These are phyloP conservation scores for Hippocampus barbouri DNA, from an alignment of 2,113 vertebrate genomes.

Conservation along the genomic window DNA sequence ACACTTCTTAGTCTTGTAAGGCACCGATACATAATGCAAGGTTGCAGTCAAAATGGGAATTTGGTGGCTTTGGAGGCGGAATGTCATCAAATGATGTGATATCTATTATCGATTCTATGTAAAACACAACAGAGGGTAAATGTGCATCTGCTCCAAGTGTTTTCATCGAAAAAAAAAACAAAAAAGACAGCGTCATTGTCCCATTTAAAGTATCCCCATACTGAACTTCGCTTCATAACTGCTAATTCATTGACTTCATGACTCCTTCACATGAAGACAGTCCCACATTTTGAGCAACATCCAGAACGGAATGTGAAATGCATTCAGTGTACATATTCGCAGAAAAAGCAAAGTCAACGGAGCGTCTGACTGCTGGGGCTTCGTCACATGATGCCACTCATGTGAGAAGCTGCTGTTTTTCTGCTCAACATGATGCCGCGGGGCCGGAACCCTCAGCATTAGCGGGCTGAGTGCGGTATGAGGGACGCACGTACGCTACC, in stretches of 20 bases:
- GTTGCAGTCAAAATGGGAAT: no score
- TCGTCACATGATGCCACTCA: constrained; percentile 73
- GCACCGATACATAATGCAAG: no score
- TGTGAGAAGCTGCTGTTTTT: constrained; percentile 76
- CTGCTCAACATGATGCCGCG: constrained; percentile 55
- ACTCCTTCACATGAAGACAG: not conserved
- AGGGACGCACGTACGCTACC: not conserved
- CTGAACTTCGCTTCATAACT: not conserved
- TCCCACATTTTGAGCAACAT: not conserved
- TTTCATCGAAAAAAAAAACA: no score
- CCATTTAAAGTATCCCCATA: not conserved
- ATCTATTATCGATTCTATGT: no score
- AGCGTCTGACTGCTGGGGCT: constrained; percentile 52
- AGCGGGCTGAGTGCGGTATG: constrained; percentile 8
- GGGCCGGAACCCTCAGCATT: constrained; percentile 6
- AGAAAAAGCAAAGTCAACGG: constrained; percentile 26
- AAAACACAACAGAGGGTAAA: no score
- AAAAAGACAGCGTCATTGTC: not conserved
- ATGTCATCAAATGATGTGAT: no score
- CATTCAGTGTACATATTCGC: constrained; percentile 36
- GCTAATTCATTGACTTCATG: not conserved
- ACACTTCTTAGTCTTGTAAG: not conserved
- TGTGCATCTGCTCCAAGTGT: no score
- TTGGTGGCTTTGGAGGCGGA: no score
- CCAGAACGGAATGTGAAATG: constrained; percentile 21